Evolutionary conservation across 2,888 invertebrate genomes (phyloP), one percentile per base, ranked within the genome.

Genomic region (Orthosia incerta): DNA sequence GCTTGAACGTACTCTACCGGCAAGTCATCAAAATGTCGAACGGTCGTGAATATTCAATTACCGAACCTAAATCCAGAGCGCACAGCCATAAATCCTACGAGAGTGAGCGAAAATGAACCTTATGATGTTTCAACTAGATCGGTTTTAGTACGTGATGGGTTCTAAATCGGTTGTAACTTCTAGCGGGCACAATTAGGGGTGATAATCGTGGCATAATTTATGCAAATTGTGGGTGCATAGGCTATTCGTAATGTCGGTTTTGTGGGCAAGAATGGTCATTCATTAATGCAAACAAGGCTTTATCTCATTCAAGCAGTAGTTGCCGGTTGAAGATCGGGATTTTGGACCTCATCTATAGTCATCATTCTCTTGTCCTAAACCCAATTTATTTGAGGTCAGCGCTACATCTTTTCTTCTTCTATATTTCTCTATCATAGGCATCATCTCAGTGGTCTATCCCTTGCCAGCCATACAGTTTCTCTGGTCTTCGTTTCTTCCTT

Each of bases 1-100:
- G 87, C 81, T 81, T 71, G 61, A 84, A 83, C 82, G 65, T 75
- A 76, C 84, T 85, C 86, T 86, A 83, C 83, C 76, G 87, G 87
- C 87, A 88, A 89, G 86, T 90, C 91, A 93, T 91, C 90, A 91
- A 90, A 92, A 91, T 88, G 89, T 88, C 88, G 88, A 92, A 90
- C 86, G 88, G 86, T 84, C 87, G 91, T 92, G 94, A 94, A 94
- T 94, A 94, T 94, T 94, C 93, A 93, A 94, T 94, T 92, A 93
- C 89, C 82, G 80, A 82, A 86, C 89, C 90, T 88, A 90, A 92
- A 93, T 89, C 89, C 86, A 87, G 84, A 77, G 81, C 83, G 78
- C 74, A 78, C 66, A 76, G 83, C 82, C 83, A 78, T 84, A 86
- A 88, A 89, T 78, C 76, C 50, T 50, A 62, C 7, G 65, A 39